Conservation (phyloP, 2,797 vertebrate species). For the Protonibea diacanthus region DNA sequence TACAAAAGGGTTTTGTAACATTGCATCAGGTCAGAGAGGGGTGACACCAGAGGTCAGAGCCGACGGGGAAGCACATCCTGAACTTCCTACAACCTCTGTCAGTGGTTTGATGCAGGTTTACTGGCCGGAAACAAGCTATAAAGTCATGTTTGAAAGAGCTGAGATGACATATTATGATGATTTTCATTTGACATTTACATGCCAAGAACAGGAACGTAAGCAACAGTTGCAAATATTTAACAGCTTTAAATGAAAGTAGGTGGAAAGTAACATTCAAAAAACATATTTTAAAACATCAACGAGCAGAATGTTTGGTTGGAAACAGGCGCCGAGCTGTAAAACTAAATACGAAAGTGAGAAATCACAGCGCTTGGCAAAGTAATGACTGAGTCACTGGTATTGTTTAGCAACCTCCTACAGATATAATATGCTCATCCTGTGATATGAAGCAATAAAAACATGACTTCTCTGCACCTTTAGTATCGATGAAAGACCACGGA, state of each 20-base stretch:
- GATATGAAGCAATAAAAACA: slow-evolving; percentile 8
- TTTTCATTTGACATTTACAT: neutral
- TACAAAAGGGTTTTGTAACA: neutral
- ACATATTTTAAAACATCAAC: neutral
- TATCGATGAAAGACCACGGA: neutral
- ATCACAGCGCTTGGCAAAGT: slow-evolving; percentile 25
- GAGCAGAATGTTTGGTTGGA: neutral
- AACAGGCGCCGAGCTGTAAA: neutral
- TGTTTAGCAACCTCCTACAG: slow-evolving; percentile 41
- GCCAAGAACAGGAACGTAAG: neutral
- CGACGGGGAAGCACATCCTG: neutral
- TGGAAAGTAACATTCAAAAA: neutral
- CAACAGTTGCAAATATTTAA: neutral
- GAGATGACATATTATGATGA: neutral
- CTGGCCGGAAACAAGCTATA: no score
- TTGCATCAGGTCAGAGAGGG: neutral
- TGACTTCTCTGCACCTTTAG: neutral
- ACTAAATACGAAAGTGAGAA: slow-evolving; percentile 30
- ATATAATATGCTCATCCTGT: neutral
- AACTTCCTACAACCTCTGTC: neutral
- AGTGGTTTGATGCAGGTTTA: neutral
- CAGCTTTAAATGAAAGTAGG: neutral
- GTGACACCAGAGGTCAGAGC: slow-evolving; percentile 27
- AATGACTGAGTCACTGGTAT: slow-evolving; percentile 34
- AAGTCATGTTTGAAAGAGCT: neutral